A percentile compares a stretch with the other conserved stretches of the same genome.
phyloP scores from a whole-genome alignment of 2,113 vertebrate species.

The Pseudopipra pipra region DNA sequence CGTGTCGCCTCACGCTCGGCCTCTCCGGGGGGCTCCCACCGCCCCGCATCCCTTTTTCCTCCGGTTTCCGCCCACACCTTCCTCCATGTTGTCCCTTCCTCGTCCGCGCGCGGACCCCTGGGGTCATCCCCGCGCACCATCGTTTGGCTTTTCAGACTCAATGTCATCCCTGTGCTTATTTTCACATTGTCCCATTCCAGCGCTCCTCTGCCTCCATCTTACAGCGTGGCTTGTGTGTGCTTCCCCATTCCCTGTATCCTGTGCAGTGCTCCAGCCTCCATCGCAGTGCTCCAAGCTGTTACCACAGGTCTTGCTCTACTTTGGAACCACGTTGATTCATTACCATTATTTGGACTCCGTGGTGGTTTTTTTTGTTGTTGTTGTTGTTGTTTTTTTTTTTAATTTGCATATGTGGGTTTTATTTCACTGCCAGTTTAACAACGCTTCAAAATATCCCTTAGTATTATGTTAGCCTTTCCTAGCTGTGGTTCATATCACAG shows the following conservation, averaged over 20 bases:
- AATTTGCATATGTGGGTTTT: background rate
- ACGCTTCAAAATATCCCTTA: rapidly evolving
- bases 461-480: background rate
- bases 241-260: background rate
- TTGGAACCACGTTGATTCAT: background rate
- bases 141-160: rapidly evolving
- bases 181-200: background rate
- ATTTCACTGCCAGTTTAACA: background rate
- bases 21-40: background rate
- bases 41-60: background rate
- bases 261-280: background rate
- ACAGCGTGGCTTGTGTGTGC: background rate
- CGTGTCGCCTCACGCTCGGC: background rate
- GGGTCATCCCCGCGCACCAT: background rate
- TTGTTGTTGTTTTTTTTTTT: background rate
- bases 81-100: background rate
- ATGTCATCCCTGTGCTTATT: background rate
- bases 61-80: background rate
- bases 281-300: background rate
- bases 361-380: background rate
- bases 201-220: background rate
- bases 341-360: background rate
- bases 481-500: background rate
- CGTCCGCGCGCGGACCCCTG: background rate
- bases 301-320: background rate